These are phyloP conservation scores for Nasonia giraulti DNA, from an alignment of 1,140 invertebrate species.

Conservation along the genomic window DNA sequence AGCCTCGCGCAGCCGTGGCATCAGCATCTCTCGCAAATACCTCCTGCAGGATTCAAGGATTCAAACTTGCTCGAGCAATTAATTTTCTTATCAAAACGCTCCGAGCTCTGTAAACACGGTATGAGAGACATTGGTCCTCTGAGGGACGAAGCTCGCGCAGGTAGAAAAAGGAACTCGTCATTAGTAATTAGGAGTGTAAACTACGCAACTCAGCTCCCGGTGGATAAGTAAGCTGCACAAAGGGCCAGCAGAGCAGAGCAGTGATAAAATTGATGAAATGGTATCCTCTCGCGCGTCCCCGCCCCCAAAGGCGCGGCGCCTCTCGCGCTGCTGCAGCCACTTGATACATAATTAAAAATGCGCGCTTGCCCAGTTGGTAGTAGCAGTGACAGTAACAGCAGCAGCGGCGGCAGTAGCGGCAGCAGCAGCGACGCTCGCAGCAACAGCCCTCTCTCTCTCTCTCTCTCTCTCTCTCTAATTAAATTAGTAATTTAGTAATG, in stretches of 20 bases:
- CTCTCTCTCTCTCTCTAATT: constrained; percentile 50
- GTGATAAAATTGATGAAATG: constrained; percentile 47
- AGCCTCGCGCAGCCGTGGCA: constrained; percentile 2
- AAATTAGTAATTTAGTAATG: constrained; percentile 53
- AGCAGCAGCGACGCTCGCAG: not conserved
- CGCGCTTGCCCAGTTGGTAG: constrained; percentile 9
- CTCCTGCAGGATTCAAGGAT: not conserved
- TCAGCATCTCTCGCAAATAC: not conserved
- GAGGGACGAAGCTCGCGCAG: not conserved
- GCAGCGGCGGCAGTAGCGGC: not conserved
- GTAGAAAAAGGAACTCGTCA: not conserved
- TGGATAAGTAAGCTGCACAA: constrained; percentile 17
- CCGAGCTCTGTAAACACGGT: not conserved
- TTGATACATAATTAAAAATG: constrained; percentile 49
- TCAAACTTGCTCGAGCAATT: constrained; percentile 20
- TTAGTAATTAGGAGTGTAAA: constrained; percentile 29
- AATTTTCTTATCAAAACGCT: constrained; percentile 35
- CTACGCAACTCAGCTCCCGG: not conserved
- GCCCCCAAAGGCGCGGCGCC: not conserved
- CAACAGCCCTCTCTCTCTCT: no score
- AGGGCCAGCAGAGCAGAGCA: not conserved
- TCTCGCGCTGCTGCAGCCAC: not conserved
- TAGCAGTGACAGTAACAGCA: no score
- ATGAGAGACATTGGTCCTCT: not conserved
- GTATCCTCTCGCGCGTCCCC: not conserved